phyloP scores from a whole-genome alignment of 2,113 vertebrate species.

The Xiphophorus couchianus region DNA sequence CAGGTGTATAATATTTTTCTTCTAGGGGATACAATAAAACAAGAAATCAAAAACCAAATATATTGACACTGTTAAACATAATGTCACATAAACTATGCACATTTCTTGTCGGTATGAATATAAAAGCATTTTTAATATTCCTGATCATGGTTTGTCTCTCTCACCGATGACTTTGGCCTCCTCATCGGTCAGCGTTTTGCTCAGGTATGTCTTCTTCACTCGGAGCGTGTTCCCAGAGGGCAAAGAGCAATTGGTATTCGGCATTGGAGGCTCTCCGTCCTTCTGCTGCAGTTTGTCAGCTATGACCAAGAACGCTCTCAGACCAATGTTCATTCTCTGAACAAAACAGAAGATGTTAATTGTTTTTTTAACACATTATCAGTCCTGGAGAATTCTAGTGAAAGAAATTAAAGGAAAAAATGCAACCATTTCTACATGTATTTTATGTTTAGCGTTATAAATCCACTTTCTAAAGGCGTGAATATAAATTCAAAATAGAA shows the following conservation, averaged over 20 bases:
- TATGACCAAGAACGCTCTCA: constrained; percentile 96
- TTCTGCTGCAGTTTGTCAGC: constrained; percentile 97
- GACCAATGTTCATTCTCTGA: constrained; percentile 98
- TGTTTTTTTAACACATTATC: neutral
- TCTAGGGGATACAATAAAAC: too few species aligned
- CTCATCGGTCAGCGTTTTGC: constrained; percentile 96
- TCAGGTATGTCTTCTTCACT: constrained; percentile 97
- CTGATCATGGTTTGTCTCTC: constrained; percentile 41
- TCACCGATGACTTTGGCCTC: constrained; percentile 98
- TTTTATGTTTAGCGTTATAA: neutral
- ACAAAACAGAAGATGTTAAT: constrained; percentile 19
- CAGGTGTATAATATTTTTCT: too few species aligned
- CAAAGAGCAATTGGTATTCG: constrained; percentile 92
- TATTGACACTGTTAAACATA: too few species aligned
- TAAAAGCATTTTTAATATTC: constrained; percentile 1
- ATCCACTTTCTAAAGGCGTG: neutral
- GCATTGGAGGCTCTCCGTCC: constrained; percentile 97
- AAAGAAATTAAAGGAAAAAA: too few species aligned
- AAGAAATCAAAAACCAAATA: too few species aligned
- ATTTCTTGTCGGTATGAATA: neutral
- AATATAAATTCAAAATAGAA: neutral
- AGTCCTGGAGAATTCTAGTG: neutral
- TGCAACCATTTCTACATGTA: neutral
- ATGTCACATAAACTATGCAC: neutral
- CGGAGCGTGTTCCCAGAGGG: constrained; percentile 96